These are phyloP conservation scores for Cairina moschata DNA, from an alignment of 2,113 vertebrate genomes.

Conservation along the genomic window DNA sequence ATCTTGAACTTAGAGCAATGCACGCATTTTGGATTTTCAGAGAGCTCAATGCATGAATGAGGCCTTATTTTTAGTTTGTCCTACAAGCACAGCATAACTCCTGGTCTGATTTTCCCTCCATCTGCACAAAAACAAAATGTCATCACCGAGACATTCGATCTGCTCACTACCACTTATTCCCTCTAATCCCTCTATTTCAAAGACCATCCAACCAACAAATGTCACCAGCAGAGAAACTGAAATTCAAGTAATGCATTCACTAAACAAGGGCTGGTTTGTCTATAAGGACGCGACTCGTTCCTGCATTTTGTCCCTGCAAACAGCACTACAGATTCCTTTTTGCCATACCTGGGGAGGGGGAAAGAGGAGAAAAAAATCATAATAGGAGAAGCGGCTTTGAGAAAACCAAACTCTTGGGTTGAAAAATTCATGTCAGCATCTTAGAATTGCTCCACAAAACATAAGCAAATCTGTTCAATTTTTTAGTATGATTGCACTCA, in stretches of 20 bases:
- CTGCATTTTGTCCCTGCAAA: background rate
- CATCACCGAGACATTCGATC: background rate
- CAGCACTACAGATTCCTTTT: background rate
- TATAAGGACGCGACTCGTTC: background rate
- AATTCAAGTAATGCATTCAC: background rate
- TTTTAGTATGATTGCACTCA: background rate
- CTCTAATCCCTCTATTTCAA: conserved; percentile 25
- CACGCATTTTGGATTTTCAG: background rate
- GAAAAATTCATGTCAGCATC: background rate
- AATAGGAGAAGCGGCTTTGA: background rate
- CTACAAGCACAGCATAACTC: background rate
- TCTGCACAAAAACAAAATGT: conserved; percentile 4
- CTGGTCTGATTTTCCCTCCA: background rate
- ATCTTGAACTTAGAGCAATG: background rate
- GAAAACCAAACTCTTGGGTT: background rate
- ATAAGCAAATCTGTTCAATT: background rate
- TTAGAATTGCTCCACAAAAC: background rate
- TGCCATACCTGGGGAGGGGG: background rate
- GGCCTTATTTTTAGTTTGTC: background rate
- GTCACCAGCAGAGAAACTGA: conserved; percentile 7
- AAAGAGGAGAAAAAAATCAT: background rate
- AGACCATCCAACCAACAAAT: conserved; percentile 20
- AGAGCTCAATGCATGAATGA: background rate
- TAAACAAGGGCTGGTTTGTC: background rate
- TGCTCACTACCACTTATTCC: background rate